Conservation (phyloP, 2,113 vertebrate species). For the Sardina pilchardus region DNA sequence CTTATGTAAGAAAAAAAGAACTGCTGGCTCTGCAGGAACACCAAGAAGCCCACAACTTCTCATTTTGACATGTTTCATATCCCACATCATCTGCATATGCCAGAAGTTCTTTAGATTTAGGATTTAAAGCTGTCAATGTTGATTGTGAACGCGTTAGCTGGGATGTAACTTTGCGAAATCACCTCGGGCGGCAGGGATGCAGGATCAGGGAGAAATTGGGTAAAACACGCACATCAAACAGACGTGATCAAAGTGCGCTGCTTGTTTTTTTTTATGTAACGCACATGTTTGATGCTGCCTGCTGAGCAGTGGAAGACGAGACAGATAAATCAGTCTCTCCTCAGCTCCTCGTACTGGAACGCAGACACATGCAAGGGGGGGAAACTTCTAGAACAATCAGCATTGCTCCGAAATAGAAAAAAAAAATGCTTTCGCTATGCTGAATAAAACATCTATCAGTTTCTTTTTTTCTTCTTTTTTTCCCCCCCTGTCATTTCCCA, state of each 20-base stretch:
- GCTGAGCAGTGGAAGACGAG: not conserved
- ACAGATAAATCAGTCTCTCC: conserved; percentile 1
- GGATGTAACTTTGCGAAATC: not conserved
- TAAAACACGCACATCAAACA: conserved; percentile 17
- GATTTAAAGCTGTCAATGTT: not conserved
- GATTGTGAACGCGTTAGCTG: not conserved
- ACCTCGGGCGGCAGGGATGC: not conserved
- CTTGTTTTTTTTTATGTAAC: not conserved
- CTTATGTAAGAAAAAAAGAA: not conserved
- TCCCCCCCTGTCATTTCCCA: not conserved
- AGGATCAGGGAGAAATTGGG: not conserved
- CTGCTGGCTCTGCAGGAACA: not conserved
- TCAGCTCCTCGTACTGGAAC: not conserved
- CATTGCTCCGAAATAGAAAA: not conserved
- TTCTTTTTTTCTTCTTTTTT: not conserved
- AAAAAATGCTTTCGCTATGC: not conserved
- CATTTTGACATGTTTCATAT: not conserved
- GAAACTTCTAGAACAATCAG: not conserved
- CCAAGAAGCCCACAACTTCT: not conserved
- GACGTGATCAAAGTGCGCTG: not conserved
- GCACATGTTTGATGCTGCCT: conserved; percentile 19
- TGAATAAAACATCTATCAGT: not conserved
- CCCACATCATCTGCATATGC: not conserved
- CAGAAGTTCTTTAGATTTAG: not conserved
- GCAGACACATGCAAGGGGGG: not conserved